Evolutionary conservation across 2,797 vertebrate genomes (phyloP), one percentile per base, ranked within the genome.

Genomic region (Clarias pachynema): DNA sequence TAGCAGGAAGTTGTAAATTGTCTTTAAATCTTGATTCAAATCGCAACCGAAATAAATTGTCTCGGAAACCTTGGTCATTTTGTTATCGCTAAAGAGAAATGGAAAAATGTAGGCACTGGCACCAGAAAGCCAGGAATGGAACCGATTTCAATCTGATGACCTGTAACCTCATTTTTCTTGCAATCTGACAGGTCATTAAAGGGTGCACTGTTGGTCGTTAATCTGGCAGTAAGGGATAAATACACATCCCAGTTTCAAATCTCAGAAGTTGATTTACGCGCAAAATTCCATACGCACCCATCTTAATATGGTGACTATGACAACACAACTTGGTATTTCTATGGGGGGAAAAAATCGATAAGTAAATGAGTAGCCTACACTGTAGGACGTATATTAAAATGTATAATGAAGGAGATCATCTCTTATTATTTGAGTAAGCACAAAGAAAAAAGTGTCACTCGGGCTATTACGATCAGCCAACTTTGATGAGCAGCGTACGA

Each of bases 101-200:
- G 79, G 86, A 90, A 90, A 92, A 91, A 92, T 91, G 91, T 87
- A 90, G 88, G 86, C 87, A 89, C 90, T 91, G 92, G 93, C 92
- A 92, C 89, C 88, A 87, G 73, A 63, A 83, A 85, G 83, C 66
- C 89, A 90, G 89, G 89, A 94, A 92, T 91, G 91, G 87, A 74
- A 66, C 89, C 88, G 93, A 93, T 94, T 92, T 92, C 88, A 92
- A 94, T 94, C 93, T 88, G 85, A 88, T 90, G 91, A 94, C 92
- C 91, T 93, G 3, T 92, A 91, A 94, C 93, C 93, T 87, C 93
- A 94, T 95, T 94, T 95, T 92, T 94, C 88, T 91, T 81, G 57
- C 90, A 91, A 92, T 94, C 88, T 92, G 94, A 93, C 94, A 94
- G 93, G 93, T 94, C 94, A 93, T 94, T 94, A 94, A 92, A 90